Conservation (phyloP, 2,797 vertebrate species). For the Iguana delicatissima region DNA sequence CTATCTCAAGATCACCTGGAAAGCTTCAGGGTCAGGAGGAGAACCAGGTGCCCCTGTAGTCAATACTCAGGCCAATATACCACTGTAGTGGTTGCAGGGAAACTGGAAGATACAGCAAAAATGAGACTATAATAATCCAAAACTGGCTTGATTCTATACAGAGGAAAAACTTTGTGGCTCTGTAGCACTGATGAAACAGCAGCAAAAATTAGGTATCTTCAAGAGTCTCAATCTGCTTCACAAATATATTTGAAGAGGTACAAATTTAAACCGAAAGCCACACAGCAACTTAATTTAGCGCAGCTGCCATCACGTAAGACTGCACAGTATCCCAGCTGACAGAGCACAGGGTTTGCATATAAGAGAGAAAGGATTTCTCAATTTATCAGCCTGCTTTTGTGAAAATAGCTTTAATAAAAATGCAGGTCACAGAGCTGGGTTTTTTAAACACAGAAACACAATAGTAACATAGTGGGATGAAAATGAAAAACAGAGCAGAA, state of each 20-base stretch:
- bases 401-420: not conserved
- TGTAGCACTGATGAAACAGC: conserved; percentile 36
- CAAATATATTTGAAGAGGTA: not conserved
- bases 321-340: not conserved
- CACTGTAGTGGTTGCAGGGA: too few species aligned
- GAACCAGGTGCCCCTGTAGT: not conserved
- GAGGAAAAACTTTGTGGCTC: not conserved
- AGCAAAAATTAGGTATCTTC: conserved; percentile 51
- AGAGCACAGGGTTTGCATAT: not conserved
- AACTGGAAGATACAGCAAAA: not conserved
- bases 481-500: not conserved
- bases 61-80: not conserved
- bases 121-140: not conserved
- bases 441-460: not conserved
- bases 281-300: not conserved
- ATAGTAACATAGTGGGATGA: not conserved
- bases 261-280: not conserved
- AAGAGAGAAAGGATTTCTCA: not conserved
- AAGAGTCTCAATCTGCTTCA: conserved; percentile 54
- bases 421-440: not conserved
- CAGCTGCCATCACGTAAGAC: not conserved
- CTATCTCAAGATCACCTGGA: not conserved
- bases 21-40: not conserved
- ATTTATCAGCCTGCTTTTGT: not conserved
- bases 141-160: not conserved